Evolutionary conservation across 2,888 invertebrate genomes (phyloP).

Genomic region (Orchestes rusci): DNA sequence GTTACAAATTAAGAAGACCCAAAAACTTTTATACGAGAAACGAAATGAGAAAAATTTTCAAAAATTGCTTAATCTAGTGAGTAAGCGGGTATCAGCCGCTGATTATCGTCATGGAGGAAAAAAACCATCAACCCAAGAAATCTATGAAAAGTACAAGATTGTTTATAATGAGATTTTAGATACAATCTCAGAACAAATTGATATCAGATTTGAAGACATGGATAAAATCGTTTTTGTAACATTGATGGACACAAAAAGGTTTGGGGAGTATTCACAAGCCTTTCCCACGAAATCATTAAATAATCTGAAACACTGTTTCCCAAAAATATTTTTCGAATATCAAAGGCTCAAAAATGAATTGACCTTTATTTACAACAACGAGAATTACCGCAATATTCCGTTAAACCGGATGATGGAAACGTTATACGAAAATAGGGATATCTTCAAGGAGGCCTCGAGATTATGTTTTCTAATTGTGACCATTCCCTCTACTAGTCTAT

Average conservation of each 20-base stretch:
- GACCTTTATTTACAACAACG: slow-evolving; percentile 1
- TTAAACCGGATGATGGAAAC: neutral
- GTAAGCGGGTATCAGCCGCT: neutral
- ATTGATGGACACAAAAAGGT: slow-evolving; percentile 11
- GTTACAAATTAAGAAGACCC: neutral
- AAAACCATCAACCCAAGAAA: too few relatives aligned
- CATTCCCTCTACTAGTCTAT: slow-evolving; percentile 3
- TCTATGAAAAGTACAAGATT: too few relatives aligned
- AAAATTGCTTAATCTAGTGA: slow-evolving; percentile 1
- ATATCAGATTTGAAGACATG: slow-evolving; percentile 1
- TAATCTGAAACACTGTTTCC: slow-evolving; percentile 11
- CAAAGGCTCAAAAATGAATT: slow-evolving; percentile 2
- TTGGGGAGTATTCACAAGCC: slow-evolving; percentile 10
- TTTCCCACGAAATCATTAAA: slow-evolving; percentile 12
- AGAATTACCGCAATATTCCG: neutral
- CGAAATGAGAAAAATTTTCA: slow-evolving; percentile 8
- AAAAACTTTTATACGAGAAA: slow-evolving; percentile 10
- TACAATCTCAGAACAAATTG: neutral
- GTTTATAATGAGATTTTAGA: slow-evolving; percentile 2
- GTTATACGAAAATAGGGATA: neutral
- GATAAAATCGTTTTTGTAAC: neutral
- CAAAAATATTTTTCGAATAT: slow-evolving; percentile 4
- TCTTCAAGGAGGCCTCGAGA: slow-evolving; percentile 3
- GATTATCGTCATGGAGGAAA: neutral
- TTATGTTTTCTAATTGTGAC: slow-evolving; percentile 3